These are phyloP conservation scores for Lytechinus pictus DNA, from an alignment of 35 echinoderm and acorn worm species.

Conservation along the genomic window DNA sequence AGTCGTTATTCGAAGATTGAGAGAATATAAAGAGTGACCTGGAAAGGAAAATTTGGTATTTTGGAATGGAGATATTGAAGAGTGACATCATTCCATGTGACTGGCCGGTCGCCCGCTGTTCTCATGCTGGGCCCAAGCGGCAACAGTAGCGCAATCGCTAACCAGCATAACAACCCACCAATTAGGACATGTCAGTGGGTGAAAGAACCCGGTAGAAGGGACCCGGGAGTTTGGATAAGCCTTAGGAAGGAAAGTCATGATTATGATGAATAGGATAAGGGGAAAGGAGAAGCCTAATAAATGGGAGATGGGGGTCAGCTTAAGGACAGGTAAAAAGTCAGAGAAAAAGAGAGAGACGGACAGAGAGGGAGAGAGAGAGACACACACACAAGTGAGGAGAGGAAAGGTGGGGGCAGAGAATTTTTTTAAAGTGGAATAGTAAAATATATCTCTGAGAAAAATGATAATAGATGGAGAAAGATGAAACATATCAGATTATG, in stretches of 20 bases:
- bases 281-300: background rate
- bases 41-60: background rate
- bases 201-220: background rate
- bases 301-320: background rate
- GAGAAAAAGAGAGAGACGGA: slow-evolving; percentile 13
- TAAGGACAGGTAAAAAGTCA: background rate
- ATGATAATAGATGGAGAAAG: background rate
- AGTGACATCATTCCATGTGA: background rate
- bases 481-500: background rate
- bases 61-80: background rate
- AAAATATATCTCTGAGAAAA: background rate
- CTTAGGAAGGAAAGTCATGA: background rate
- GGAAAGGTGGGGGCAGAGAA: background rate
- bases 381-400: too few relatives aligned
- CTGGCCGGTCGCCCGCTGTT: background rate
- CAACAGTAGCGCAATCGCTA: slow-evolving; percentile 52
- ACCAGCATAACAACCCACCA: slow-evolving; percentile 45
- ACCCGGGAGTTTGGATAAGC: background rate
- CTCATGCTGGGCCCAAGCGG: slow-evolving; percentile 33
- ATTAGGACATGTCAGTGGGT: slow-evolving; percentile 24
- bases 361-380: background rate
- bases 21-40: background rate
- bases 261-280: background rate
- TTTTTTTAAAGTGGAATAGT: background rate
- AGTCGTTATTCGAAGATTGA: background rate